phyloP scores from a whole-genome alignment of 2,797 vertebrate species.

The Eptatretus atami region DNA sequence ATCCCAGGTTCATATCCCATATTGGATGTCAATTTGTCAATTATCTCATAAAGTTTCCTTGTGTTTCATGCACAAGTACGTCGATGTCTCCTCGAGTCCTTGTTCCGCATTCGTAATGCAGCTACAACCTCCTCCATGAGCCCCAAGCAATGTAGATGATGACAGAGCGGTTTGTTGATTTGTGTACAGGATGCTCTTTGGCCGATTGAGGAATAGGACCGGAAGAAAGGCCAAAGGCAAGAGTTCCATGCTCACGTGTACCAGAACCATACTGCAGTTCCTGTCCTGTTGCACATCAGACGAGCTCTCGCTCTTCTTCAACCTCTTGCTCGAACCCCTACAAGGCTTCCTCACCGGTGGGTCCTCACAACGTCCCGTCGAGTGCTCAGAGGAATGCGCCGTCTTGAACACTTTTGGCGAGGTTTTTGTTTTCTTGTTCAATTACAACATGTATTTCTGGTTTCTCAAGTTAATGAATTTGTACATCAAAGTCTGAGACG shows the following conservation, averaged over 20 bases:
- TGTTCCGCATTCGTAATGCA: too few relatives aligned
- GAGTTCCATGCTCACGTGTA: conserved; percentile 26
- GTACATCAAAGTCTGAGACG: too few relatives aligned
- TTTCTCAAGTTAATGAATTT: background rate
- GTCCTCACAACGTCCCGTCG: background rate
- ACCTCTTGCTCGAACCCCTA: conserved; percentile 60
- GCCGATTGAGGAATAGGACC: conserved; percentile 59
- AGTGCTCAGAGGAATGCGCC: too few relatives aligned
- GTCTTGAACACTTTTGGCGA: background rate
- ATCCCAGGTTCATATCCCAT: too few relatives aligned
- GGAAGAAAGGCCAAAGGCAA: conserved; percentile 72
- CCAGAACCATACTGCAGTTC: conserved; percentile 61
- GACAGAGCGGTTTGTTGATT: too few relatives aligned
- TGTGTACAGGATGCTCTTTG: conserved; percentile 45
- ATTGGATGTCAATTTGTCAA: too few relatives aligned
- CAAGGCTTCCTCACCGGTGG: conserved; percentile 33
- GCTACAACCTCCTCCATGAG: too few relatives aligned
- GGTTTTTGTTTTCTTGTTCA: background rate
- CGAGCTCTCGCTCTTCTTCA: conserved; percentile 57
- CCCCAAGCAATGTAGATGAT: too few relatives aligned
- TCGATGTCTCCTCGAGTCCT: too few relatives aligned
- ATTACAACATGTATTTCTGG: background rate
- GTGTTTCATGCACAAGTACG: too few relatives aligned
- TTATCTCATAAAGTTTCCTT: too few relatives aligned
- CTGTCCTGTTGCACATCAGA: conserved; percentile 41